Percentiles rank a stretch among this genome's conserved stretches.
phyloP scores from a whole-genome alignment of 2,797 vertebrate genomes.

The Halcyon badia region DNA sequence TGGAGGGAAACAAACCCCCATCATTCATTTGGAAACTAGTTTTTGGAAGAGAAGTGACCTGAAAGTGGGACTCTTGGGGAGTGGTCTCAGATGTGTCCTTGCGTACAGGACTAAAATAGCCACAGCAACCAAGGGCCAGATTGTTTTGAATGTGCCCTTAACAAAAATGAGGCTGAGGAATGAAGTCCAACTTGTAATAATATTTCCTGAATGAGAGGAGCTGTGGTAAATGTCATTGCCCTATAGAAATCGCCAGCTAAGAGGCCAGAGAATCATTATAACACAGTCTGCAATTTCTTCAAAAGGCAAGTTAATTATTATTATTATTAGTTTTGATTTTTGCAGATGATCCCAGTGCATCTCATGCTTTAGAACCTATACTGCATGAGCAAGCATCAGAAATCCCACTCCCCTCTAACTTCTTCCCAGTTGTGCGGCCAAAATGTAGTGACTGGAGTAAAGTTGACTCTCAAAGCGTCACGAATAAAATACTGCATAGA shows the following conservation, averaged over 20 bases:
- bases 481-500: not conserved
- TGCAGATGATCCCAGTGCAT: not conserved
- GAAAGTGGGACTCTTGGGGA: not conserved
- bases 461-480: not conserved
- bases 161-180: not conserved
- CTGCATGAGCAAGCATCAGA: not conserved
- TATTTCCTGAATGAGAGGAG: not conserved
- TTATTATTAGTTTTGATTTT: not conserved
- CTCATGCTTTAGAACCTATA: not conserved
- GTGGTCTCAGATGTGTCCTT: not conserved
- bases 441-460: not conserved
- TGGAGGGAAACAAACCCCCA: not conserved
- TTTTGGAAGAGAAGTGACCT: conserved; percentile 32
- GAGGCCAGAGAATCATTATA: not conserved
- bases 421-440: not conserved
- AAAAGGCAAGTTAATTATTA: not conserved
- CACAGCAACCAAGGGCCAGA: not conserved
- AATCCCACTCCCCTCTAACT: rapidly evolving
- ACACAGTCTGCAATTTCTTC: not conserved
- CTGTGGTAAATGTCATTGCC: not conserved
- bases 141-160: not conserved
- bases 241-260: rapidly evolving
- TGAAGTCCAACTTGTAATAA: not conserved
- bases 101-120: not conserved
- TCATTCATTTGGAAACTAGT: conserved; percentile 21